A percentile compares a stretch with the other conserved stretches of the same genome.
These are phyloP conservation scores for Hippasteria phrygiana DNA, from an alignment of 53 echinoderm and acorn worm species.

Conservation along the genomic window DNA sequence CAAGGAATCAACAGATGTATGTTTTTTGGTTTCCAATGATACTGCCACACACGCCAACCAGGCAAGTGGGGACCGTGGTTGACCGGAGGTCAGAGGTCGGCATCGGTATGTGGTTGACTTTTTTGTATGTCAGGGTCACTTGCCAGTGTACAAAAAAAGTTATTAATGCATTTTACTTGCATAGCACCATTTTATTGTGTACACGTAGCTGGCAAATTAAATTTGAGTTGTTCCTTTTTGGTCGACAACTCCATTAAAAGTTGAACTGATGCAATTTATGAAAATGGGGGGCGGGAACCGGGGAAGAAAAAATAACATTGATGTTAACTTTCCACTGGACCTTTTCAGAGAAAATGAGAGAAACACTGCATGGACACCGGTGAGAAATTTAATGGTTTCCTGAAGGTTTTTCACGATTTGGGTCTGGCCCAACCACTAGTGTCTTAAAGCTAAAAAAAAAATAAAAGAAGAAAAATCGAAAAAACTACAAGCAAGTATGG, in stretches of 20 bases:
- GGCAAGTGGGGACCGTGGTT: slow-evolving; percentile 25
- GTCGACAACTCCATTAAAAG: slow-evolving; percentile 7
- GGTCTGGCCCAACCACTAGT: slow-evolving; percentile 46
- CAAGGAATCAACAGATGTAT: slow-evolving; percentile 44
- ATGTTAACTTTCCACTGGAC: slow-evolving; percentile 22
- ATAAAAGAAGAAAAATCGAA: background rate
- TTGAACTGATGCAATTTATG: slow-evolving; percentile 35
- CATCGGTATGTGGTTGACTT: slow-evolving; percentile 51
- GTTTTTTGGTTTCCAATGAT: slow-evolving; percentile 43
- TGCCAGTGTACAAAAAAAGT: slow-evolving; percentile 40
- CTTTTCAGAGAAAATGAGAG: background rate
- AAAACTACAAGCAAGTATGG: background rate
- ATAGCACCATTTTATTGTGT: slow-evolving; percentile 48
- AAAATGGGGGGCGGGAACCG: background rate
- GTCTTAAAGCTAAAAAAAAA: slow-evolving; percentile 51
- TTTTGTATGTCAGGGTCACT: slow-evolving; percentile 45
- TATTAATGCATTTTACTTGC: slow-evolving; percentile 48
- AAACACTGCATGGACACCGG: slow-evolving; percentile 21
- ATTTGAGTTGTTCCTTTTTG: slow-evolving; percentile 28
- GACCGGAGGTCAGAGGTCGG: slow-evolving; percentile 40
- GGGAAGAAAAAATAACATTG: background rate
- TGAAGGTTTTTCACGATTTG: background rate
- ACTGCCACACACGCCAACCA: slow-evolving; percentile 49
- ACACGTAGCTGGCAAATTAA: slow-evolving; percentile 33
- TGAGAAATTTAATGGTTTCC: slow-evolving; percentile 24